Conservation (phyloP, 2,797 vertebrate species). For the Pseudomugil tenellus region DNA sequence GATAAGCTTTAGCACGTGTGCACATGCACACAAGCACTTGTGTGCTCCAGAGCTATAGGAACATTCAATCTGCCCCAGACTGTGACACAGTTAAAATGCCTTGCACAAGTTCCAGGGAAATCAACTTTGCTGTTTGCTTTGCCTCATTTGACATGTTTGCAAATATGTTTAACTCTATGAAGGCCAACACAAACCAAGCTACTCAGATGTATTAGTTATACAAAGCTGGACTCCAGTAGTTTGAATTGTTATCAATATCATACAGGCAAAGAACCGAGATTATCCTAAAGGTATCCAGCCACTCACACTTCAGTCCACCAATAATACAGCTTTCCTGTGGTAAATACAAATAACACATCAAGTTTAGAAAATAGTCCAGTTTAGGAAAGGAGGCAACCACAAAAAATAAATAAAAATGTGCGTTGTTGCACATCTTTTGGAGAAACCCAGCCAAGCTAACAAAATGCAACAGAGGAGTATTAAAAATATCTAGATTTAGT, state of each 20-base stretch:
- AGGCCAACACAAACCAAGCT: background rate
- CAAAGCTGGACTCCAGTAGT: background rate
- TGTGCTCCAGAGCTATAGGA: background rate
- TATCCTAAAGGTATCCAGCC: background rate
- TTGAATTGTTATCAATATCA: background rate
- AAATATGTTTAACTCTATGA: background rate
- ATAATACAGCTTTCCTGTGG: background rate
- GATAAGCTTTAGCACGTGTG: constrained; percentile 4
- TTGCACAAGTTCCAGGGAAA: background rate
- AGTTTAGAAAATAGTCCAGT: background rate
- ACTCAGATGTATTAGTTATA: background rate
- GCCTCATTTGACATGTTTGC: background rate
- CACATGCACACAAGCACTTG: background rate
- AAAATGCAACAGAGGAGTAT: background rate
- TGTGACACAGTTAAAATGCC: too few species aligned
- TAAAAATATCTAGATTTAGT: background rate
- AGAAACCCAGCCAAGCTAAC: background rate
- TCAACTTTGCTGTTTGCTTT: background rate
- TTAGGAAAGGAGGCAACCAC: background rate
- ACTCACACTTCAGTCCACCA: background rate
- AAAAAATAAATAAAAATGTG: too few species aligned
- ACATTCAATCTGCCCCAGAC: too few species aligned
- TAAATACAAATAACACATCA: background rate
- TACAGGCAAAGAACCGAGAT: too few species aligned
- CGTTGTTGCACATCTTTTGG: background rate